Base-by-base conservation (phyloP, 1,140 invertebrate species). In the Achatina immaculata region DNA sequence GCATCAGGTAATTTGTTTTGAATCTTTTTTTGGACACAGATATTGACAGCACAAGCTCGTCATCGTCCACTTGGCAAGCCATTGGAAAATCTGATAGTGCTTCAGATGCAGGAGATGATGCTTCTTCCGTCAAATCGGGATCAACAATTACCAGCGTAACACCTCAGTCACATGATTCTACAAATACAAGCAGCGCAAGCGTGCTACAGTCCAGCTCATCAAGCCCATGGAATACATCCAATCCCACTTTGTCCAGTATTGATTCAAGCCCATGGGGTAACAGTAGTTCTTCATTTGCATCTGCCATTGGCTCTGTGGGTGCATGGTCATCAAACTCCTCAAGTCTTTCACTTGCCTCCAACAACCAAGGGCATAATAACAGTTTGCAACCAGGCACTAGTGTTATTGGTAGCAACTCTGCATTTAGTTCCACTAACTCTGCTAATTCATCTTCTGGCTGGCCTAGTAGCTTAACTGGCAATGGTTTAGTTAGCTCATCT, bases 151-250 rank as follows among this genome's bases (percentile, higher is more conserved):
- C 78, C 28, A 78, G 48, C 31, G 21, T 66, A 24, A 80, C 78
- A 36, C n/a, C 42, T 24, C 76, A 78, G 65, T 78, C 76, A 78
- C 78, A 80, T 28, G 78, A 80, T 21, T 66, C 43, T 21, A 43
- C 38, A 3, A 68, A 4, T 28, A 62, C n/a, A 28, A 31, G 1
- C 34, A 72, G 19, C 38, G 14, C 66, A 45, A 28, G 42, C 3
- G 31, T 43, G 34, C 31, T 72, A 19, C 45, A 80, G 84, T 84
- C 85, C 84, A 90, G 87, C 85, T 85, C 88, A 84, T 88, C 88
- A 84, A 87, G 84, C 85, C 80, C 84, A 45, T 90, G 90, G 90
- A 86, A 88, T 71, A 93, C 94, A 69, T 93, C 94, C 62, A 83
- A 80, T 62, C 94, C 94, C 77, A 84, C 75, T 66, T 82, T 86